Conservation (phyloP, 2,113 vertebrate genomes). For the Balaenoptera acutorostrata region DNA sequence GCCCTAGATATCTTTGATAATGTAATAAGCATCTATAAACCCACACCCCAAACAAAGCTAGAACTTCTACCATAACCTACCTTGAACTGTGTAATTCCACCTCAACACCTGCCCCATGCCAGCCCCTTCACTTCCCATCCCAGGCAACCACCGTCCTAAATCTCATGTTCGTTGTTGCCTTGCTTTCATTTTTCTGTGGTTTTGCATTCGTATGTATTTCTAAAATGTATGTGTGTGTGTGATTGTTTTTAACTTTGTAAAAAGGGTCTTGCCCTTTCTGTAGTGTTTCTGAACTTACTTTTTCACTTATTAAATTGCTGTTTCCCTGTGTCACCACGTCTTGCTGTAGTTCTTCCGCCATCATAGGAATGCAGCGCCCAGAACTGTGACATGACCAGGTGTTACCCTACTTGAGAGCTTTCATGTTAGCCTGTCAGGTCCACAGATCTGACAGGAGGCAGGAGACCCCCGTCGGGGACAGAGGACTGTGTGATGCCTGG, state of each 20-base stretch:
- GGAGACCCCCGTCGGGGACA: background rate
- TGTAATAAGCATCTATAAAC: accelerated
- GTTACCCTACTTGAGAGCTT: background rate
- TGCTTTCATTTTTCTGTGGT: background rate
- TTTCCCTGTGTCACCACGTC: background rate
- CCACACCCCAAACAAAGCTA: no score
- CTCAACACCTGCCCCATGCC: accelerated
- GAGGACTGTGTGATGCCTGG: background rate
- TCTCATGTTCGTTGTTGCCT: accelerated
- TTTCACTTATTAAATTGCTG: no score
- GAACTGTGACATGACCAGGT: background rate
- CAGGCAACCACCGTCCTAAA: background rate
- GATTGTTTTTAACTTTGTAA: background rate
- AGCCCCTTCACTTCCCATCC: background rate
- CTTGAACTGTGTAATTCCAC: accelerated
- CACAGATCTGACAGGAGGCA: accelerated
- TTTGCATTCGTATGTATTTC: background rate
- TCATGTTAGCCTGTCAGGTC: accelerated
- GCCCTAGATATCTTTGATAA: background rate
- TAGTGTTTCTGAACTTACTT: background rate
- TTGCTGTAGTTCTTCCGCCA: background rate
- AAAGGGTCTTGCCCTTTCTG: no score
- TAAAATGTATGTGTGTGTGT: background rate
- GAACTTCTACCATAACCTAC: background rate
- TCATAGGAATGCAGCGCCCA: accelerated